These are phyloP conservation scores for Proterorhinus semilunaris DNA, from an alignment of 2,113 vertebrate species.

Conservation along the genomic window DNA sequence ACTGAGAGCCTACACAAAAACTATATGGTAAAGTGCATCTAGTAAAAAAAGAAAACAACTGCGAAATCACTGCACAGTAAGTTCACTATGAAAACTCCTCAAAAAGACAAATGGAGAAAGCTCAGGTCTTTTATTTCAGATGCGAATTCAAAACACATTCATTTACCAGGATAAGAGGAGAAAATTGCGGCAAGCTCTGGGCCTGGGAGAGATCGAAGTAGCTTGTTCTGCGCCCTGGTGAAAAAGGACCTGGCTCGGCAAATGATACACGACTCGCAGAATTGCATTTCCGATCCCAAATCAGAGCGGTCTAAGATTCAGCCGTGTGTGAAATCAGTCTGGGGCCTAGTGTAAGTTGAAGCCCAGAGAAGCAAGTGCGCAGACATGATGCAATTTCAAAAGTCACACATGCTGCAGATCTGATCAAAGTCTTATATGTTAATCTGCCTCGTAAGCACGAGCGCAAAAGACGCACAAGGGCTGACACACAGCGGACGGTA, in stretches of 20 bases:
- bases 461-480: conserved; percentile 23
- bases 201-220: conserved; percentile 2
- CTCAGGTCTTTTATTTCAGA: too few species aligned
- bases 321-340: conserved; percentile 55
- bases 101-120: too few species aligned
- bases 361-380: conserved; percentile 29
- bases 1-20: too few species aligned
- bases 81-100: too few species aligned
- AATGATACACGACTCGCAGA: conserved; percentile 42
- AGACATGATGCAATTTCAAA: conserved; percentile 48
- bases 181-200: background rate
- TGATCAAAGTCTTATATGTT: conserved; percentile 56
- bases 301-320: conserved; percentile 47
- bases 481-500: conserved; percentile 1
- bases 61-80: too few species aligned
- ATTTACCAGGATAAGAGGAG: background rate
- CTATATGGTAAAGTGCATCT: too few species aligned
- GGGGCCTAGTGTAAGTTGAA: conserved; percentile 42
- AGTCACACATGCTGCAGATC: conserved; percentile 40
- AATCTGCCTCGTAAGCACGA: conserved; percentile 31
- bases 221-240: conserved; percentile 14
- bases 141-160: background rate
- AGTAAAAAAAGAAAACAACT: too few species aligned
- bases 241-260: conserved; percentile 29
- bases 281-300: conserved; percentile 42